Conservation (phyloP, 1,140 invertebrate genomes). For the Temnothorax longispinosus region DNA sequence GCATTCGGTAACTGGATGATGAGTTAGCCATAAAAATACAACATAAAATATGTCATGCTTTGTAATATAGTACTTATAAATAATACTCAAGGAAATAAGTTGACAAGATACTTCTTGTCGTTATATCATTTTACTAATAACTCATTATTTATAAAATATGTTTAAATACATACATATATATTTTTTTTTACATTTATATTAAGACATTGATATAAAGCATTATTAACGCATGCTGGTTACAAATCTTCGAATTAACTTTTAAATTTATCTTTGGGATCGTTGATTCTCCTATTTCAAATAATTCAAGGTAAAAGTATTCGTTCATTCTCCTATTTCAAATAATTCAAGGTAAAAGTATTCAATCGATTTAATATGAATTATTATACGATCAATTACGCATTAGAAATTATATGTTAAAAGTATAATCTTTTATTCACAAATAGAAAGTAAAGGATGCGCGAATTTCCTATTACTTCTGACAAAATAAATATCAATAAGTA, state of each 20-base stretch:
- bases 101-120: background rate
- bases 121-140: background rate
- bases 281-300: background rate
- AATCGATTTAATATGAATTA: conserved; percentile 10
- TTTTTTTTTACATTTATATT: conserved; percentile 19
- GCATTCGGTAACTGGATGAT: conserved; percentile 1
- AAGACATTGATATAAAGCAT: conserved; percentile 7
- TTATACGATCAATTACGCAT: background rate
- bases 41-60: conserved; percentile 43
- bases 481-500: background rate
- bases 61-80: conserved; percentile 12
- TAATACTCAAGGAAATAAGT: conserved; percentile 22
- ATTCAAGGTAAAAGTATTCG: too few species aligned
- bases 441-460: background rate
- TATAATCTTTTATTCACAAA: background rate
- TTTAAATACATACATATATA: conserved; percentile 24
- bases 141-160: conserved; percentile 22
- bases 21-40: conserved; percentile 28
- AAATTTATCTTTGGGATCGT: conserved; percentile 3
- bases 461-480: background rate
- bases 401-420: background rate
- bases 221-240: background rate
- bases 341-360: background rate
- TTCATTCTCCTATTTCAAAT: background rate
- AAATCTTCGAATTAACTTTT: conserved; percentile 31